Base-by-base conservation (phyloP, 2,113 vertebrate genomes). In the Corythornis madagascariensis region DNA sequence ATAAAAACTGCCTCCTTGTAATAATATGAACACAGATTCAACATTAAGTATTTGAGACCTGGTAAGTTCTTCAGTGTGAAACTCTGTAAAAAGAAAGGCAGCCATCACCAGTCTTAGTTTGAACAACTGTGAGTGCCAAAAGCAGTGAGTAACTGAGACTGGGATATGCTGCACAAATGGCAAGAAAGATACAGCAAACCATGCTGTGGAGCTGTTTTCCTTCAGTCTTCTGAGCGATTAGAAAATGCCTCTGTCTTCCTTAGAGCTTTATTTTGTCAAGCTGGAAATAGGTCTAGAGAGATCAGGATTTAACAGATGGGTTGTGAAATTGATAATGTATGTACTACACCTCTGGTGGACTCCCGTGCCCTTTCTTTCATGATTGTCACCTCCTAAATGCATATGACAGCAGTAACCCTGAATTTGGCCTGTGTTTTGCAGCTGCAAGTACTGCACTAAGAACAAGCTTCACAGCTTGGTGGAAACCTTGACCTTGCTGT, bases 331-430 rank as follows among this genome's bases (percentile, higher is more conserved):
- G 92, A 43, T 93, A 81, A 87, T 81, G 53, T 70, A 53, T 19
- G 55, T 75, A 16, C n/a, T 86, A 24, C 48, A 66, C 63, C 83
- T 91, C 83, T 48, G 52, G 87, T 45, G 16, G 35, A 87, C 66
- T 93, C 72, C 59, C 20, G 25, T 53, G 64, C 79, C 89, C 70
- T 94, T 89, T 69, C 64, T 63, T 92, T 89, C 82, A 45, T 42
- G 66, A 85, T 73, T 93, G 69, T 76, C 90, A 88, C 70, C 79
- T 89, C 90, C 79, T 92, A 94, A 94, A 75, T 75, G 33, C 9
- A 50, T 80, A 59, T 95, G 93, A 86, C 75, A 93, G 93, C 77
- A 78, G 18, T 79, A 87, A 89, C 77, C 86, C 89, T 70, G 88
- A 59, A 66, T 60, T 70, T 89, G 71, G 28, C 78, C 83, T 56